Conservation (phyloP, 1,140 invertebrate genomes). For the Gerris buenoi region DNA sequence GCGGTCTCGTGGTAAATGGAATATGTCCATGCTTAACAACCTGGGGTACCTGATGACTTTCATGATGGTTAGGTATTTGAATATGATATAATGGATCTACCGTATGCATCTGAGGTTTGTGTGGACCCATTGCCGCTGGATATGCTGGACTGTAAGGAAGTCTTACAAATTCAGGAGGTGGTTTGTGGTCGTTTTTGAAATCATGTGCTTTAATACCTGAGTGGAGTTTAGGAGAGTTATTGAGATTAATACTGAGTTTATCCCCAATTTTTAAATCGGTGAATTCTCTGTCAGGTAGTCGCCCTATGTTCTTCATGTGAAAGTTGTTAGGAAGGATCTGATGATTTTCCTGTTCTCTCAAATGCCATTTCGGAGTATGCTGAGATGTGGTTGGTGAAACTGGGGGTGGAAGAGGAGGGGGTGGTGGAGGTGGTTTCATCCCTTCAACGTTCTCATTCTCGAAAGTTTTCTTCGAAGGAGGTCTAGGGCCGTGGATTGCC, state of each 20-base stretch:
- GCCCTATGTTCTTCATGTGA: neutral
- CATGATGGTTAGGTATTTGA: slow-evolving; percentile 5
- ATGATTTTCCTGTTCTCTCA: neutral
- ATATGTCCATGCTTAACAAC: neutral
- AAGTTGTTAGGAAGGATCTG: neutral
- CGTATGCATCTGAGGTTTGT: neutral
- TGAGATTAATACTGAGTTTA: neutral
- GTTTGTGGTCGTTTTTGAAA: neutral
- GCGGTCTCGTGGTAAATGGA: neutral
- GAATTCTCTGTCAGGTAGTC: neutral
- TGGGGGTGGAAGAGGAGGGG: slow-evolving; percentile 16
- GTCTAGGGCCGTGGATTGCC: slow-evolving; percentile 46
- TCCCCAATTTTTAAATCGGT: neutral
- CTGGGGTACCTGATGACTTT: slow-evolving; percentile 6
- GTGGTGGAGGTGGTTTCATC: slow-evolving; percentile 42
- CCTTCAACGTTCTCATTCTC: slow-evolving; percentile 30
- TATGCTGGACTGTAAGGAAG: neutral
- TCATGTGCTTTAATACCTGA: neutral
- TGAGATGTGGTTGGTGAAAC: neutral
- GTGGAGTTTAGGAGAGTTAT: neutral
- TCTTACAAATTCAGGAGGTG: neutral
- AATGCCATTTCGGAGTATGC: neutral
- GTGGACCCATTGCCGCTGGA: neutral
- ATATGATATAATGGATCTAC: slow-evolving; percentile 7
- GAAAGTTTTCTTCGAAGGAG: slow-evolving; percentile 33